Evolutionary conservation across 2,888 invertebrate species (phyloP).

Genomic region (Taenaris catops): DNA sequence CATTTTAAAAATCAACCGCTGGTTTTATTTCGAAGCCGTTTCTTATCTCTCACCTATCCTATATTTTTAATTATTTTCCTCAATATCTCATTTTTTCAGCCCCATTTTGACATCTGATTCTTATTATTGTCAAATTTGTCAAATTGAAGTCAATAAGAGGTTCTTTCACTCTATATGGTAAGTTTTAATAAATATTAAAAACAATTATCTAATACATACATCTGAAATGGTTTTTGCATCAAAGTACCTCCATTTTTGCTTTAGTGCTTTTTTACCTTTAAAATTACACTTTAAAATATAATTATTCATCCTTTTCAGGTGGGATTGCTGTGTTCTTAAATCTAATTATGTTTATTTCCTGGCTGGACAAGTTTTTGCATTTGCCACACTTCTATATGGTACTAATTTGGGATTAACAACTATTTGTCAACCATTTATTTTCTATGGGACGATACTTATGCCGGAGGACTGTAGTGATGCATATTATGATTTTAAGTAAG

Average conservation of each 20-base stretch:
- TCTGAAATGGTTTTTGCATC: too few species aligned
- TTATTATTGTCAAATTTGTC: constrained; percentile 91
- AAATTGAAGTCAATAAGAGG: constrained; percentile 87
- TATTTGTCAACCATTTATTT: constrained; percentile 89
- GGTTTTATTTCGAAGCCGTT: too few species aligned
- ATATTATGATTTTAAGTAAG: constrained; percentile 88
- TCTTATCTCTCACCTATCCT: too few species aligned
- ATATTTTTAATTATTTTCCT: not conserved
- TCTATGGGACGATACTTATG: constrained; percentile 84
- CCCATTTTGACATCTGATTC: constrained; percentile 83
- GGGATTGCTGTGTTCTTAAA: constrained; percentile 91
- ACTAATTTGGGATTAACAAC: constrained; percentile 91
- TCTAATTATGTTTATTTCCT: constrained; percentile 89
- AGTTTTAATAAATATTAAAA: constrained; percentile 25
- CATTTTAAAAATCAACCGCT: too few species aligned
- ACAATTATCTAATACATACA: too few species aligned
- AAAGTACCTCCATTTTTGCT: too few species aligned
- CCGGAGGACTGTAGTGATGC: constrained; percentile 93
- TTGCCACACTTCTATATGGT: constrained; percentile 85
- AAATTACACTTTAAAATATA: too few species aligned
- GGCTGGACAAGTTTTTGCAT: constrained; percentile 82
- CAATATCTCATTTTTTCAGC: constrained; percentile 41
- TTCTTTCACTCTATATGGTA: constrained; percentile 92
- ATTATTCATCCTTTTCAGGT: constrained; percentile 79
- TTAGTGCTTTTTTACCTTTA: too few species aligned